Base-by-base conservation (phyloP, 2,888 invertebrate species). In the Hipparchia sbordonii region DNA sequence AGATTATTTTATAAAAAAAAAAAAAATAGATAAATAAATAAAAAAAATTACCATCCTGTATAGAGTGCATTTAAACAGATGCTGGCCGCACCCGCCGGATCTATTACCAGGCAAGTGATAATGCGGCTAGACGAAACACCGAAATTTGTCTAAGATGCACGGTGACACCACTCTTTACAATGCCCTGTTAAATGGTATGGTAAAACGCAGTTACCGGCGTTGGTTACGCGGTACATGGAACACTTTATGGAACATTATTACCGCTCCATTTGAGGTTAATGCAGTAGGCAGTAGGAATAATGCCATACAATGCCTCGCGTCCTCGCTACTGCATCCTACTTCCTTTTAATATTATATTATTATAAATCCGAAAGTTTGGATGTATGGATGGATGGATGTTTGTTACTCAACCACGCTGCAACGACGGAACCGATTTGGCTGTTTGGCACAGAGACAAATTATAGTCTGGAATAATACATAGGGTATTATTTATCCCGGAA, bases 51-150 rank as follows among this genome's bases (percentile, higher is more conserved):
- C 4, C 77, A 72, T 0, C 73, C 76, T 79, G 74, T 76, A 74
- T 70, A 51, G 51, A 60, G 46, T 6, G 45, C 72, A 73, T 89
- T 89, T 88, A 82, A 60, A 77, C 87, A 90, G 87, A 86, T 87
- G 88, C 79, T 82, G 79, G 68, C 80, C 85, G 85, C 89, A 86
- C 85, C 87, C 87, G 86, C 82, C 80, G 76, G 76, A 74, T 80
- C 86, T 85, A 87, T 93, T 93, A 93, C 86, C 92, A 81, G 80
- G 78, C 78, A 83, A 66, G 85, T 89, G 92, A 87, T 93, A 93
- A 93, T 90, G 81, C 79, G 79, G 75, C 81, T 82, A 85, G 83
- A 85, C 73, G 85, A 82, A 84, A 86, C 83, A 87, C 91, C 91
- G 89, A 91, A 90, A 86, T 89, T 85, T 85, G 80, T 83, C 81